Evolutionary conservation across 2,113 vertebrate genomes (phyloP), one percentile per base, ranked within the genome.

Genomic region (Oncorhynchus masou): DNA sequence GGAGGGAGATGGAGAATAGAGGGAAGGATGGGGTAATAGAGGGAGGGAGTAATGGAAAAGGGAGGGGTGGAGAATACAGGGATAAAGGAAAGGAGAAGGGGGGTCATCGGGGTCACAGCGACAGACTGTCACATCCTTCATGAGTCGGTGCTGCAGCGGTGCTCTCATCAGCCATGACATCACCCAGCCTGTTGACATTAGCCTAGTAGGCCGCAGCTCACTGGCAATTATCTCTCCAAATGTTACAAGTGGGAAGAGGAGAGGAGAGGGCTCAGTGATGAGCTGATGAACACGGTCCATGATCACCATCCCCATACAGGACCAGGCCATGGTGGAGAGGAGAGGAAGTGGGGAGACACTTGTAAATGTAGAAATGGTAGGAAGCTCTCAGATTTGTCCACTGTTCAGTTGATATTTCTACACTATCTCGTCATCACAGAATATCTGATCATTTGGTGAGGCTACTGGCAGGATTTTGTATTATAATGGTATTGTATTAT

Each of bases 161-260:
- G 59, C 59, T 62, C 59, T 62, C 65, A 62, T 78, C 78, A 29
- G 69, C 48, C 8, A 69, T 81, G 79, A 84, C 83, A 79, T 74
- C 76, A 76, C 65, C 78, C 70, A 68, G 57, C 59, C 65, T 57
- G 60, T 51, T 71, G 78, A 71, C 78, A 75, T 80, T 80, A 75
- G 79, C 67, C 69, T 80, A 70, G 74, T 73, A 76, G 69, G 69
- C 60, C 71, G 7, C 59, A 62, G 59, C 70, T 80, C 74, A 76
- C 75, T 81, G 79, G 70, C 64, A 64, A 68, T 68, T 78, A 76
- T 74, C 51, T 54, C 51, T 54, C 65, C 74, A 84, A 76, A 74
- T 81, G 79, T 81, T 75, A 69, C 62, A 24, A 66, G 75, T 57
- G 69, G 64, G 67, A 75, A 67, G 69, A 69, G 62, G 31, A 67